These are phyloP conservation scores for Xestia sexstrigata DNA, from an alignment of 2,888 invertebrate species.

Conservation along the genomic window DNA sequence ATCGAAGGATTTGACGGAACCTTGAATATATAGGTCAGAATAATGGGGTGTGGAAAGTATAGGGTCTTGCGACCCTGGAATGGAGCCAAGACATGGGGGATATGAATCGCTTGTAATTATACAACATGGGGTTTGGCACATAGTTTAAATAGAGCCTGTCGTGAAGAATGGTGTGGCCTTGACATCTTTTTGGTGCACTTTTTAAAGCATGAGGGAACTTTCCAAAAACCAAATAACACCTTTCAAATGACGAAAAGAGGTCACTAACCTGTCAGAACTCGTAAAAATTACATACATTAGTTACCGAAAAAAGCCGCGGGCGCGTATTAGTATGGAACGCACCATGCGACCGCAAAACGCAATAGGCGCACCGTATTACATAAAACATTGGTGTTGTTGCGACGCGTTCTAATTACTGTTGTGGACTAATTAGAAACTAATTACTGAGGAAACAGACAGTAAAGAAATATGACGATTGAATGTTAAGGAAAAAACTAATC, in stretches of 20 bases:
- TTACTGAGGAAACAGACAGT: slow-evolving; percentile 35
- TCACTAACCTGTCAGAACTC: slow-evolving; percentile 29
- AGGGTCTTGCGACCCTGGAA: slow-evolving; percentile 38
- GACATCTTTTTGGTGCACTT: slow-evolving; percentile 2
- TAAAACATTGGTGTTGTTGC: slow-evolving; percentile 69
- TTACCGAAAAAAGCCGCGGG: slow-evolving; percentile 31
- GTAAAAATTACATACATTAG: slow-evolving; percentile 41
- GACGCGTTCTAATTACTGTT: slow-evolving; percentile 69
- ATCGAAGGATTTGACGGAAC: not conserved
- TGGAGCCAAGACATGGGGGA: slow-evolving; percentile 44
- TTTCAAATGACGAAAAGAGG: slow-evolving; percentile 26
- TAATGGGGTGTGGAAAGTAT: slow-evolving; percentile 23
- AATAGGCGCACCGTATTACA: slow-evolving; percentile 66
- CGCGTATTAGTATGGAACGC: slow-evolving; percentile 57
- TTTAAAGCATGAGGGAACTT: not conserved
- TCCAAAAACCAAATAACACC: slow-evolving; percentile 7
- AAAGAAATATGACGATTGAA: not conserved
- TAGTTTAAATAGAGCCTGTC: slow-evolving; percentile 8
- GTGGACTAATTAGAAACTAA: slow-evolving; percentile 66
- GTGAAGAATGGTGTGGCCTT: slow-evolving; percentile 17
- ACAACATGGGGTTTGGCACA: slow-evolving; percentile 31
- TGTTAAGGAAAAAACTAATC: not conserved
- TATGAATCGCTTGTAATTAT: slow-evolving; percentile 45
- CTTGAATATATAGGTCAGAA: slow-evolving; percentile 33
- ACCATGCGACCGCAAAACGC: slow-evolving; percentile 70